Percentiles rank a stretch among this genome's conserved stretches.
phyloP scores from a whole-genome alignment of 2,888 invertebrate genomes.

The Drosophila pullipes region DNA sequence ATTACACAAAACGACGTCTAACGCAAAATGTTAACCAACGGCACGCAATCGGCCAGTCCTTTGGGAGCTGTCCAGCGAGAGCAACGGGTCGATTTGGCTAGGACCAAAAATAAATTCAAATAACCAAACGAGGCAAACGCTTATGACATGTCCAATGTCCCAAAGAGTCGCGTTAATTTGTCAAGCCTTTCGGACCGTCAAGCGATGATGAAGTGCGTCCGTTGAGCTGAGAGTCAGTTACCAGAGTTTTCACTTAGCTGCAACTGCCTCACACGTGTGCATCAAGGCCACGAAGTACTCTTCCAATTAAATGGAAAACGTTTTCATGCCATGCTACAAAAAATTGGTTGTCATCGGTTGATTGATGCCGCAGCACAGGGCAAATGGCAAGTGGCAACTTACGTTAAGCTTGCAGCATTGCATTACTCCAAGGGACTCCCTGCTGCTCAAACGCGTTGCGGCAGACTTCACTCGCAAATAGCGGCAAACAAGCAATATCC shows the following conservation, averaged over 20 bases:
- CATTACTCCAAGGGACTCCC: constrained; percentile 1
- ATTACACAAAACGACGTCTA: constrained; percentile 72
- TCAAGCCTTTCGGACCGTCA: constrained; percentile 46
- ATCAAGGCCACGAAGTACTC: constrained; percentile 11
- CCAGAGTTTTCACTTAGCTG: constrained; percentile 51
- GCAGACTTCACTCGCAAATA: constrained; percentile 14
- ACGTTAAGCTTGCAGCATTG: constrained; percentile 2
- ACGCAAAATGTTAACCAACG: constrained; percentile 52
- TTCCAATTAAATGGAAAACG: constrained; percentile 70
- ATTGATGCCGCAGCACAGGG: constrained; percentile 56
- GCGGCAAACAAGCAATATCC: constrained; percentile 54
- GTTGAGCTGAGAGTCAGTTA: constrained; percentile 30
- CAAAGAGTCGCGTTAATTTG: constrained; percentile 66
- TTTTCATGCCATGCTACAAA: constrained; percentile 52
- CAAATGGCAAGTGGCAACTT: constrained; percentile 17
- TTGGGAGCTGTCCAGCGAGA: constrained; percentile 36
- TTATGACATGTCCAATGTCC: constrained; percentile 32
- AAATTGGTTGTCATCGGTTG: constrained; percentile 61
- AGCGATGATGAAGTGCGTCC: constrained; percentile 53
- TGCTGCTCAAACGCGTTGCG: constrained; percentile 6
- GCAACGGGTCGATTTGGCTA: constrained; percentile 15
- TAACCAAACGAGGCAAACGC: constrained; percentile 35
- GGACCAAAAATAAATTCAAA: constrained; percentile 49
- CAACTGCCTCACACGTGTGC: constrained; percentile 37
- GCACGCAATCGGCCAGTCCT: constrained; percentile 57